Evolutionary conservation across 2,113 vertebrate species (phyloP).

Genomic region (Mus spicilegus): DNA sequence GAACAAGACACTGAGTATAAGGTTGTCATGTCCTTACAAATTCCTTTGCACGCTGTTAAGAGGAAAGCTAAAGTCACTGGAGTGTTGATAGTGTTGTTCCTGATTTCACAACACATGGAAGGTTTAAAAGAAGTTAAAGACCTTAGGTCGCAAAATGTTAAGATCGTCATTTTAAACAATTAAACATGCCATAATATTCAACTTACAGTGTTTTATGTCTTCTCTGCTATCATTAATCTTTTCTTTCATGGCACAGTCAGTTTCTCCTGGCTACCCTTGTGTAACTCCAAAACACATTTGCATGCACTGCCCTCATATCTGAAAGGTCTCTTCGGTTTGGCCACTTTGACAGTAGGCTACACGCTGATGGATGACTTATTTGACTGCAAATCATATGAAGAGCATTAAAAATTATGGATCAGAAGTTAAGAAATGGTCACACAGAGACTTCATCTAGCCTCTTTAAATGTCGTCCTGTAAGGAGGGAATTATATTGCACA

Average conservation of each 20-base stretch:
- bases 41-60: neutral
- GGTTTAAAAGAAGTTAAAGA: neutral
- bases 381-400: slow-evolving; percentile 17
- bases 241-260: neutral
- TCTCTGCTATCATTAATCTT: neutral
- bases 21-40: no score
- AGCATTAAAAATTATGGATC: slow-evolving; percentile 56
- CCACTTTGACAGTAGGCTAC: neutral
- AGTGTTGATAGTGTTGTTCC: neutral
- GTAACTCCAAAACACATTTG: neutral
- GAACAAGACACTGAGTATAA: neutral
- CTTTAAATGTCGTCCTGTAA: slow-evolving; percentile 42
- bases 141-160: neutral
- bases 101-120: neutral
- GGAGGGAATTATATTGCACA: slow-evolving; percentile 39
- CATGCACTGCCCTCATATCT: neutral
- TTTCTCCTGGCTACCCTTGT: neutral
- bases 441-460: neutral
- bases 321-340: neutral
- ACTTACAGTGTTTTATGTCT: neutral
- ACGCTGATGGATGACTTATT: slow-evolving; percentile 3
- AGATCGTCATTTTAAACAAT: neutral
- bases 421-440: slow-evolving; percentile 41
- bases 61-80: no score
- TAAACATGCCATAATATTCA: neutral